These are phyloP conservation scores for human (Homo sapiens) DNA, from an alignment of 2,113 vertebrate genomes.

Conservation along the genomic window GRCh38 chr13:34588001-34588500, in stretches of 20 bases:
- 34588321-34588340: neutral
- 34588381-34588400: neutral
- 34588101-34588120: neutral
- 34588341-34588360: neutral
- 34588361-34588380: neutral
- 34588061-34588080: neutral
- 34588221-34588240: neutral
- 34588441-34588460: neutral
- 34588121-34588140: neutral
- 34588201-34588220: neutral
- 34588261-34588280: conserved; percentile 4
- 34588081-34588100: neutral
- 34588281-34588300: neutral
- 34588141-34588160: neutral
- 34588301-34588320: neutral
- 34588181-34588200: neutral
- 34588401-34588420: neutral
- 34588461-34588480: neutral
- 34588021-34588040: neutral
- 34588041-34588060: neutral
- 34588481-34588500: neutral
- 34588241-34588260: neutral
- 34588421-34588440: neutral
- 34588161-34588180: neutral
- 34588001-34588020: neutral